A percentile compares a stretch with the other conserved stretches of the same genome.
These are phyloP conservation scores for Macaca mulatta DNA, from an alignment of 2,113 vertebrate species.

Conservation along the genomic window DNA sequence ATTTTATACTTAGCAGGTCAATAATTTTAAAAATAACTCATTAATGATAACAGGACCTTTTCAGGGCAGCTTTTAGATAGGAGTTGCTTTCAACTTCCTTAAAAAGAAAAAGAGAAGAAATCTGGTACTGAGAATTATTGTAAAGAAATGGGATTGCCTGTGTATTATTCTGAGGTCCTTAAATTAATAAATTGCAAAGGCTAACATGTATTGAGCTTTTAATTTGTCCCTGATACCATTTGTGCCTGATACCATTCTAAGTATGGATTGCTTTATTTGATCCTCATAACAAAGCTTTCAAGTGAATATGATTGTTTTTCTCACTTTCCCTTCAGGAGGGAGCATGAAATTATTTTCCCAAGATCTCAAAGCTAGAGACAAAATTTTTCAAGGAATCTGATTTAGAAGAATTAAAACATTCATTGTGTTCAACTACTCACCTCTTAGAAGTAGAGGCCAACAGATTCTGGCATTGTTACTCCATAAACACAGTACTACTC, in stretches of 20 bases:
- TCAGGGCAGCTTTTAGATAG: neutral
- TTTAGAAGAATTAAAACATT: neutral
- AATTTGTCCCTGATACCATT: neutral
- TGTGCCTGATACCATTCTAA: neutral
- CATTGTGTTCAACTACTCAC: neutral
- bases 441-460: neutral
- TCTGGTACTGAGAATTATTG: neutral
- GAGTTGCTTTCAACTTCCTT: slow-evolving; percentile 8
- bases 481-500: neutral
- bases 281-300: neutral
- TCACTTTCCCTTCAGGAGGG: neutral
- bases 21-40: neutral
- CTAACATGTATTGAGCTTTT: neutral
- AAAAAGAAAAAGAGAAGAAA: slow-evolving; percentile 8
- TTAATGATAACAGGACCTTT: neutral
- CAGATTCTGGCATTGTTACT: neutral
- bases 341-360: neutral
- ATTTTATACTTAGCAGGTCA: neutral
- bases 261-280: neutral
- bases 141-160: neutral
- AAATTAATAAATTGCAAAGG: neutral
- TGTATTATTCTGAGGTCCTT: neutral
- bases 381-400: slow-evolving; percentile 7
- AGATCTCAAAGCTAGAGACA: neutral
- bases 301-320: neutral